A percentile compares a stretch with the other conserved stretches of the same genome.
Conservation (phyloP, 2,113 vertebrate genomes). For the Chlamydotis undulata region DNA sequence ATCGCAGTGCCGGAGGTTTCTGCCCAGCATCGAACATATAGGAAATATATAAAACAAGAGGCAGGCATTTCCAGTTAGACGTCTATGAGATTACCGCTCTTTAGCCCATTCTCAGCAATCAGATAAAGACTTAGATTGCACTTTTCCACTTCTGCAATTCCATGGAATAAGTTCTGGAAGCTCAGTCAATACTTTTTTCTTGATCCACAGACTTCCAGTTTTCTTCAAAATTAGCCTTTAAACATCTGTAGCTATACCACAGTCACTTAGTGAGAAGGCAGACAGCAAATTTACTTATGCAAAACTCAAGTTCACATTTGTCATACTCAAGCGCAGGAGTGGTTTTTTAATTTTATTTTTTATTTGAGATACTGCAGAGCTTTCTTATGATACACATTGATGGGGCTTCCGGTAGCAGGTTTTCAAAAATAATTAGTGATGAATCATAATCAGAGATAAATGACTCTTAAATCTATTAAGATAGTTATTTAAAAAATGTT, state of each 20-base stretch:
- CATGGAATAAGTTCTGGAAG: background rate
- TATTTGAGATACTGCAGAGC: background rate
- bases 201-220: background rate
- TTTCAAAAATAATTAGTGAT: conserved; percentile 42
- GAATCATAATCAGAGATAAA: conserved; percentile 64
- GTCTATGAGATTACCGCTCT: background rate
- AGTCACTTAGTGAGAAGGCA: background rate
- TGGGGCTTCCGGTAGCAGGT: background rate
- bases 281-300: background rate
- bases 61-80: background rate
- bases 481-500: conserved; percentile 68
- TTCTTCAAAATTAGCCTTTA: background rate
- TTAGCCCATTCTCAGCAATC: background rate
- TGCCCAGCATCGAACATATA: background rate
- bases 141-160: background rate
- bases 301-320: conserved; percentile 10
- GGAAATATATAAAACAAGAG: background rate
- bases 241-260: background rate
- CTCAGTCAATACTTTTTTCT: background rate
- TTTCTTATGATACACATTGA: conserved; percentile 6
- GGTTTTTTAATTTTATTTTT: background rate
- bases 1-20: background rate
- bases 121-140: background rate
- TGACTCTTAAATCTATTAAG: conserved; percentile 47
- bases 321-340: background rate